A percentile compares a stretch with the other conserved stretches of the same genome.
phyloP scores from a whole-genome alignment of 2,797 vertebrate species.

The Tangara arthus region DNA sequence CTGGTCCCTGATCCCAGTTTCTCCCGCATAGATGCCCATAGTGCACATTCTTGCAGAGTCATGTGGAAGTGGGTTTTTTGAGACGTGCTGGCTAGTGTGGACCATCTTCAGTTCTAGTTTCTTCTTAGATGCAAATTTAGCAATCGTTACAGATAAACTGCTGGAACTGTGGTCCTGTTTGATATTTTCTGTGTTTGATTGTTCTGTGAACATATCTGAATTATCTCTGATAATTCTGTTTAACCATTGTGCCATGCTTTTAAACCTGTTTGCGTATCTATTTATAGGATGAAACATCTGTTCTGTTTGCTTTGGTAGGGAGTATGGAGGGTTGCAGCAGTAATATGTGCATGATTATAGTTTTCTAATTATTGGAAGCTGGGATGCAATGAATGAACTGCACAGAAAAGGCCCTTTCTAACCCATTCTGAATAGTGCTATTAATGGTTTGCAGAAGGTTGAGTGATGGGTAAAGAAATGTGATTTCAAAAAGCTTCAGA shows the following conservation, averaged over 20 bases:
- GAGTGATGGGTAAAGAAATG: not conserved
- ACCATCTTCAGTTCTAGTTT: not conserved
- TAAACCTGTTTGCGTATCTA: not conserved
- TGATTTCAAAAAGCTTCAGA: not conserved
- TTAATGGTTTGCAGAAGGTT: not conserved
- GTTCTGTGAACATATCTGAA: not conserved
- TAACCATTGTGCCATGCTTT: not conserved
- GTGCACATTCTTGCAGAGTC: not conserved
- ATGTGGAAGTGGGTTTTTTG: not conserved
- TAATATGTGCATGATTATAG: not conserved
- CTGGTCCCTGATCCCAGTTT: not conserved
- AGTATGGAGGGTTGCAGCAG: not conserved
- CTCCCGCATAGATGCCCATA: fast-evolving
- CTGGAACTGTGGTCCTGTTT: not conserved
- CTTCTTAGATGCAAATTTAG: not conserved
- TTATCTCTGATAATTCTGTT: not conserved
- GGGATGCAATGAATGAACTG: not conserved
- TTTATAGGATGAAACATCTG: not conserved
- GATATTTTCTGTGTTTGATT: not conserved
- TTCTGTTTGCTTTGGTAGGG: not conserved
- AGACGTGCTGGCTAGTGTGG: not conserved
- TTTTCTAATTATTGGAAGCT: not conserved
- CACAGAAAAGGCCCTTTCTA: not conserved
- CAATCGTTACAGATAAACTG: not conserved
- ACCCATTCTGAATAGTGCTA: not conserved